These are phyloP conservation scores for Valencia hispanica DNA, from an alignment of 2,797 vertebrate species.

Conservation along the genomic window DNA sequence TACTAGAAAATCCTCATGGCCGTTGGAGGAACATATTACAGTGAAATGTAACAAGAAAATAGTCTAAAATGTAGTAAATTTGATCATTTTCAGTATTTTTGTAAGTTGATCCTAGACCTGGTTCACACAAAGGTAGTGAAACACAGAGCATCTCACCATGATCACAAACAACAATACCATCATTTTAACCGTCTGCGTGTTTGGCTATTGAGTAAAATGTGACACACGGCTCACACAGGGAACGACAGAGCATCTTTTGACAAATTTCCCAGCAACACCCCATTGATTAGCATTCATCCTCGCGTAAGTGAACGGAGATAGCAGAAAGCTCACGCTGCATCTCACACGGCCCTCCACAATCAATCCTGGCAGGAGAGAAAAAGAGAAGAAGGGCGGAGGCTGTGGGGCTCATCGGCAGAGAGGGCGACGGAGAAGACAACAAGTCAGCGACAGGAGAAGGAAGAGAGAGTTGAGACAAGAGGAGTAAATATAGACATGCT, in stretches of 20 bases:
- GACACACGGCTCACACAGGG: slow-evolving; percentile 34
- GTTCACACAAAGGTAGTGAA: too few relatives aligned
- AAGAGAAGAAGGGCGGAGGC: slow-evolving; percentile 20
- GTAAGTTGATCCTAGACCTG: too few relatives aligned
- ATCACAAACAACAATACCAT: background rate
- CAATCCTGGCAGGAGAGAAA: slow-evolving; percentile 49
- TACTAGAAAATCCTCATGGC: background rate
- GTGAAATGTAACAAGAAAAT: background rate
- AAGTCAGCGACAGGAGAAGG: background rate
- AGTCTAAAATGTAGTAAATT: background rate
- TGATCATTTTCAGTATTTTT: background rate
- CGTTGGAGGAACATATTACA: background rate
- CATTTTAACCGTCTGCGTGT: background rate
- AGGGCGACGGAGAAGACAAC: slow-evolving; percentile 8
- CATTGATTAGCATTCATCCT: slow-evolving; percentile 77
- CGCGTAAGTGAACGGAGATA: slow-evolving; percentile 59
- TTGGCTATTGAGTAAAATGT: slow-evolving; percentile 17
- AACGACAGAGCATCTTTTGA: slow-evolving; percentile 56
- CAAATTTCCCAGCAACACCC: slow-evolving; percentile 44
- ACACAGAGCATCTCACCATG: background rate
- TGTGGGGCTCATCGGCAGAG: slow-evolving; percentile 17
- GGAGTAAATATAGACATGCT: slow-evolving; percentile 28
- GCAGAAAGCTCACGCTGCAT: slow-evolving; percentile 46
- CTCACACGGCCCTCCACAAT: slow-evolving; percentile 43
- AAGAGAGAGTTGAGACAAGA: slow-evolving; percentile 7